phyloP scores from a whole-genome alignment of 2,113 vertebrate genomes.

The Melozone crissalis region DNA sequence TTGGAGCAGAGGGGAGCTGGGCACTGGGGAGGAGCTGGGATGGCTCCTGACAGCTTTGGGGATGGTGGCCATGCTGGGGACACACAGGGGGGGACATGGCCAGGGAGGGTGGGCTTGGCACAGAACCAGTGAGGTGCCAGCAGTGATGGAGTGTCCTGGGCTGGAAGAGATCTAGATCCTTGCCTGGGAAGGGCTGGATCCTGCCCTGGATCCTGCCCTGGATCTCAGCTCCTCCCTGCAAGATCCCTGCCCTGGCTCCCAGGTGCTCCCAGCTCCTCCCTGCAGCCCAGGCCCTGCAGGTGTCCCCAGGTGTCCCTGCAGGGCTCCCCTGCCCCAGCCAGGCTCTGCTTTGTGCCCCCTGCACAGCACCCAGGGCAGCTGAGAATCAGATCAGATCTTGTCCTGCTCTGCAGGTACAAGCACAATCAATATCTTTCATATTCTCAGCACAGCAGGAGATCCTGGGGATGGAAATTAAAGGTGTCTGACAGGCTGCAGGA shows the following conservation, averaged over 20 bases:
- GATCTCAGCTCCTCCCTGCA: too few relatives aligned
- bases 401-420: background rate
- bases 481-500: background rate
- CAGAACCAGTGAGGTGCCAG: background rate
- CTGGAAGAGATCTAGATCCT: background rate
- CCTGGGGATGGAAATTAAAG: conserved; percentile 21
- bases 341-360: background rate
- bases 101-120: background rate
- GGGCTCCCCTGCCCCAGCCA: background rate
- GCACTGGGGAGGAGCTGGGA: background rate
- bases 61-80: background rate
- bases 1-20: background rate
- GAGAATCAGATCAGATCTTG: background rate
- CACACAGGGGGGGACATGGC: background rate
- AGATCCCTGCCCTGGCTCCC: too few relatives aligned
- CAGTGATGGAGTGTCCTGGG: background rate
- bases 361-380: background rate
- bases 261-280: too few relatives aligned
- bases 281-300: too few relatives aligned
- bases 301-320: background rate
- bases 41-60: background rate
- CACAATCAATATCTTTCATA: background rate
- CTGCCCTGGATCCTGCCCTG: background rate
- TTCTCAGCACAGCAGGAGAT: background rate
- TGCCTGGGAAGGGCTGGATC: too few relatives aligned